phyloP scores from a whole-genome alignment of 2,797 vertebrate species.

The Champsocephalus esox region DNA sequence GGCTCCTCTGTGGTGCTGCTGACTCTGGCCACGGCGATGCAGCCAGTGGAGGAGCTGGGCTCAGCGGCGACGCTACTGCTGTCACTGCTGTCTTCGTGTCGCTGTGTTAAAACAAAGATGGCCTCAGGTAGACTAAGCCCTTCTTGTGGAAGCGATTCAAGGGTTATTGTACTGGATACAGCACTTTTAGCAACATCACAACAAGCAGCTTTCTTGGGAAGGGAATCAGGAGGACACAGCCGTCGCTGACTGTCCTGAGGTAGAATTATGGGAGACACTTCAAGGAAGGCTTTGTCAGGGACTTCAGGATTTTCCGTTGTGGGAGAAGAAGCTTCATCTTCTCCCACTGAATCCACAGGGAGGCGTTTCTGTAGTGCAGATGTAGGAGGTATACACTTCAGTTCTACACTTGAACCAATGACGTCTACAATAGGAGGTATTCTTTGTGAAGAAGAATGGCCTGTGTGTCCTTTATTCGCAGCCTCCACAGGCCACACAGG shows the following conservation, averaged over 20 bases:
- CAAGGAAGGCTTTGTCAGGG: not conserved
- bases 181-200: conserved; percentile 51
- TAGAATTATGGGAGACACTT: not conserved
- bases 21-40: conserved; percentile 62
- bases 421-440: conserved; percentile 7
- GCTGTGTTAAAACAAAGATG: conserved; percentile 62
- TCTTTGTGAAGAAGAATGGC: conserved; percentile 4
- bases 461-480: not conserved
- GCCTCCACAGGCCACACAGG: not conserved
- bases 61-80: not conserved
- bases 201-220: conserved; percentile 16
- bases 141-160: conserved; percentile 71
- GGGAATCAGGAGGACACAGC: conserved; percentile 17
- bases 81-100: conserved; percentile 22
- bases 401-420: conserved; percentile 11
- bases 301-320: conserved; percentile 2
- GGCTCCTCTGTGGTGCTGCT: conserved; percentile 72
- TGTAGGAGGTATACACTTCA: not conserved
- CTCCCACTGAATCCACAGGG: conserved; percentile 18
- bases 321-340: conserved; percentile 9
- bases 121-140: conserved; percentile 70
- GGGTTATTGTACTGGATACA: conserved; percentile 79
- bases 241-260: conserved; percentile 19
- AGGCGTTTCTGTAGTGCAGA: not conserved
- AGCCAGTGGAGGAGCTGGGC: conserved; percentile 43